A percentile compares a stretch with the other conserved stretches of the same genome.
Conservation (phyloP, 2,888 invertebrate genomes). For the Hoplodrina ambigua region DNA sequence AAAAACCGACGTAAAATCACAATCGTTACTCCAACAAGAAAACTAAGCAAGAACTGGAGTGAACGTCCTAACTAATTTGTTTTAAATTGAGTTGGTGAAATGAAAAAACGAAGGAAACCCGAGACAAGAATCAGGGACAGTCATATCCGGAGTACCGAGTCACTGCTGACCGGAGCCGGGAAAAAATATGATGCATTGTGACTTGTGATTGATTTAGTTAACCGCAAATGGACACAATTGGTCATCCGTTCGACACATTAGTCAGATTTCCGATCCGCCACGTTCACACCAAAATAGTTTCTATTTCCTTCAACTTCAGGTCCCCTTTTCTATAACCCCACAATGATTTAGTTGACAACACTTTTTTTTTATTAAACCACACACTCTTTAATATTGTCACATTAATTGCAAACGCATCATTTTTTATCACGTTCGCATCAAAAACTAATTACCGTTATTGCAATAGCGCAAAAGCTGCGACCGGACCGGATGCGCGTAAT, state of each 20-base stretch:
- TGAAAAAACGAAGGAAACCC: constrained; percentile 73
- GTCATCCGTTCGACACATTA: constrained; percentile 68
- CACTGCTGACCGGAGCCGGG: constrained; percentile 64
- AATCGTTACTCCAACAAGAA: constrained; percentile 58
- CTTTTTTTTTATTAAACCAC: constrained; percentile 64
- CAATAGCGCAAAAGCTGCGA: constrained; percentile 79
- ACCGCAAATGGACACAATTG: constrained; percentile 77
- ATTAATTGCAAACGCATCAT: constrained; percentile 70
- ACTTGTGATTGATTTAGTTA: constrained; percentile 75
- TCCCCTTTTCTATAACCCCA: background rate
- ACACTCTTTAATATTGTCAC: constrained; percentile 74
- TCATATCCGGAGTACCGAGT: constrained; percentile 79
- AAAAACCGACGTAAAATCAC: constrained; percentile 63
- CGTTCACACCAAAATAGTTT: constrained; percentile 36
- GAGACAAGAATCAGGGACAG: constrained; percentile 66
- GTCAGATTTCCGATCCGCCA: constrained; percentile 27
- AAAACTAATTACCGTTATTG: constrained; percentile 84
- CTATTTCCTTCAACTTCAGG: constrained; percentile 9
- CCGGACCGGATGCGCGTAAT: constrained; percentile 85
- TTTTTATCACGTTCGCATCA: constrained; percentile 72
- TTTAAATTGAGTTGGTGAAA: constrained; percentile 80
- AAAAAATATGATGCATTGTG: constrained; percentile 67
- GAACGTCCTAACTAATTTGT: constrained; percentile 81
- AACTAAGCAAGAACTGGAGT: constrained; percentile 72
- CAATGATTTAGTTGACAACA: constrained; percentile 59